phyloP scores from a whole-genome alignment of 1,140 invertebrate genomes.

The Neotoxoptera formosana region DNA sequence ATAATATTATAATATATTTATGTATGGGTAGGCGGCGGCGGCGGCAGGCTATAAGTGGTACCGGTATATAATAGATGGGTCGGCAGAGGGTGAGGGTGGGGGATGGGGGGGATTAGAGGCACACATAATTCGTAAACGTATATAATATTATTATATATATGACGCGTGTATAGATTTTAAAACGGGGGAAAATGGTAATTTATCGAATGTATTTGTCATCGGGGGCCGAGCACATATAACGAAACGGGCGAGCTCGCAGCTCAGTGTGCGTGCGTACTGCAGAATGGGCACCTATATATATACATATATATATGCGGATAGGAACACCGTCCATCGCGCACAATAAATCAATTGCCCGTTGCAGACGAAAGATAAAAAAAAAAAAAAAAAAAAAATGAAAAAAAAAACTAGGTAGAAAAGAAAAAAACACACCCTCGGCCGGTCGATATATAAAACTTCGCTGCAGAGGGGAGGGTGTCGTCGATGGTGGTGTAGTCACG shows the following conservation, averaged over 20 bases:
- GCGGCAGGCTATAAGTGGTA: neutral
- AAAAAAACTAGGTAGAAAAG: neutral
- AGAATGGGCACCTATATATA: neutral
- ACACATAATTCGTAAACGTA: neutral
- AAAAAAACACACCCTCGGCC: neutral
- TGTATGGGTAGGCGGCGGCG: neutral
- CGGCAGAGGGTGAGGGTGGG: too few relatives aligned
- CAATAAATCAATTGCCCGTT: conserved; percentile 51
- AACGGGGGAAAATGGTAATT: conserved; percentile 37
- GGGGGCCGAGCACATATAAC: neutral
- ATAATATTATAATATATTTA: neutral
- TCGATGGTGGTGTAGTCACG: neutral
- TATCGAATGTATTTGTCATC: conserved; percentile 46
- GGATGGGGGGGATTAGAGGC: neutral
- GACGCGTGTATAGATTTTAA: neutral
- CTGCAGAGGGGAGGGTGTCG: neutral
- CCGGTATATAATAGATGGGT: neutral
- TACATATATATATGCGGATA: neutral
- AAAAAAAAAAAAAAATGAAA: neutral
- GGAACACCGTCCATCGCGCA: neutral
- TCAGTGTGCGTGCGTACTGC: neutral
- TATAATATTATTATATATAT: neutral
- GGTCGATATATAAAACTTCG: conserved; percentile 26
- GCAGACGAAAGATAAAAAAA: conserved; percentile 41
- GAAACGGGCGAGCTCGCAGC: neutral